A percentile compares a stretch with the other conserved stretches of the same genome.
Conservation (phyloP, 2,113 vertebrate species). For the Ammodytes marinus region DNA sequence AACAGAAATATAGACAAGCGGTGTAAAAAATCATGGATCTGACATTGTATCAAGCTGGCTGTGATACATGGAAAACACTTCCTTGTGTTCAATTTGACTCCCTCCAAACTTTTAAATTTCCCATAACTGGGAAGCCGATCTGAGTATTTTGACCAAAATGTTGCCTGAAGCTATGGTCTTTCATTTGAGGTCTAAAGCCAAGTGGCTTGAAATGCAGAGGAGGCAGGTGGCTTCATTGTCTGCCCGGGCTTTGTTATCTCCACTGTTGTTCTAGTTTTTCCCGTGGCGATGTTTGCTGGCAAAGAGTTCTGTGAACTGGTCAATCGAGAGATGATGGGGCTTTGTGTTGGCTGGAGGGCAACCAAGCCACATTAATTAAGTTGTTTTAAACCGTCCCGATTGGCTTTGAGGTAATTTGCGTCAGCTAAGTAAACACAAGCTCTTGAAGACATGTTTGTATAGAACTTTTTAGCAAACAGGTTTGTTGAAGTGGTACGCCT, state of each 20-base stretch:
- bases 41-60: not conserved
- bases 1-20: not conserved
- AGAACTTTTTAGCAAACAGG: not conserved
- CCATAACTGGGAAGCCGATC: slow-evolving; percentile 11
- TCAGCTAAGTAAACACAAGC: slow-evolving; percentile 22
- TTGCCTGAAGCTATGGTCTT: slow-evolving; percentile 35
- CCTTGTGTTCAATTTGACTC: slow-evolving; percentile 16
- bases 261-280: slow-evolving; percentile 17
- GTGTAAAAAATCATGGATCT: not conserved
- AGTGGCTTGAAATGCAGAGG: slow-evolving; percentile 32
- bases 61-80: not conserved
- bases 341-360: slow-evolving; percentile 20
- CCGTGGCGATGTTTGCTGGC: slow-evolving; percentile 35
- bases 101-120: slow-evolving; percentile 11
- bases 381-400: slow-evolving; percentile 23
- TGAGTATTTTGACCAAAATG: slow-evolving; percentile 20
- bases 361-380: slow-evolving; percentile 36
- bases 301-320: slow-evolving; percentile 25
- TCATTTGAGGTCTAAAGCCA: slow-evolving; percentile 35
- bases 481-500: not conserved
- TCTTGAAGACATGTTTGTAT: slow-evolving; percentile 3
- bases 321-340: slow-evolving; percentile 32
- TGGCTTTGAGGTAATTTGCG: slow-evolving; percentile 12
- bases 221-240: slow-evolving; percentile 70
- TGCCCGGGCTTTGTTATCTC: slow-evolving; percentile 48